Evolutionary conservation across 2,888 invertebrate species (phyloP).

Genomic region (Tenthredo amoena): DNA sequence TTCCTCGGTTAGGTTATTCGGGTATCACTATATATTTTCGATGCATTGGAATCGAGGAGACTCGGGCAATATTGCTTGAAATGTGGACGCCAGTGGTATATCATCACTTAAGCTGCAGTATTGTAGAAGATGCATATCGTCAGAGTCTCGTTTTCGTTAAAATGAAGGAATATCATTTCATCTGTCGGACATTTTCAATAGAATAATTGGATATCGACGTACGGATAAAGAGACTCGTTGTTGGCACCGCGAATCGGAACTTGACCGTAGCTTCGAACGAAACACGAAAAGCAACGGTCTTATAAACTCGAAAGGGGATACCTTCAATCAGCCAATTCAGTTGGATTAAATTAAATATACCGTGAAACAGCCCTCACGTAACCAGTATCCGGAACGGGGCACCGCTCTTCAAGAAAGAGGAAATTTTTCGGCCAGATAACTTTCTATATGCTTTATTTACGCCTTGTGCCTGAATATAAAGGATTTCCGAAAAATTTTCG

Average conservation of each 20-base stretch:
- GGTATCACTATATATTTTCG: not conserved
- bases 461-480: not conserved
- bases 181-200: not conserved
- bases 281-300: not conserved
- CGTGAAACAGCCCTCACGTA: not conserved
- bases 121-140: not conserved
- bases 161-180: not conserved
- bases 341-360: not conserved
- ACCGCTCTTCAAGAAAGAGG: slow-evolving; percentile 2
- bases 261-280: not conserved
- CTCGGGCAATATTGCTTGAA: slow-evolving; percentile 26
- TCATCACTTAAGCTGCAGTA: not conserved
- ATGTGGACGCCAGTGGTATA: not conserved
- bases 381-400: not conserved
- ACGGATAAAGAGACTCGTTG: not conserved
- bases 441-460: not conserved
- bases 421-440: not conserved
- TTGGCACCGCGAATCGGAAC: not conserved
- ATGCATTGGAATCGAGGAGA: not conserved
- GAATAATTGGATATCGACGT: not conserved
- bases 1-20: not conserved
- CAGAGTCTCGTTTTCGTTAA: not conserved
- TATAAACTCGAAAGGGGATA: not conserved
- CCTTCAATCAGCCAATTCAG: not conserved
- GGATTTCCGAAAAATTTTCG: not conserved